Evolutionary conservation across 2,113 vertebrate species (phyloP).

Genomic region (Thalassarche chlororhynchos): DNA sequence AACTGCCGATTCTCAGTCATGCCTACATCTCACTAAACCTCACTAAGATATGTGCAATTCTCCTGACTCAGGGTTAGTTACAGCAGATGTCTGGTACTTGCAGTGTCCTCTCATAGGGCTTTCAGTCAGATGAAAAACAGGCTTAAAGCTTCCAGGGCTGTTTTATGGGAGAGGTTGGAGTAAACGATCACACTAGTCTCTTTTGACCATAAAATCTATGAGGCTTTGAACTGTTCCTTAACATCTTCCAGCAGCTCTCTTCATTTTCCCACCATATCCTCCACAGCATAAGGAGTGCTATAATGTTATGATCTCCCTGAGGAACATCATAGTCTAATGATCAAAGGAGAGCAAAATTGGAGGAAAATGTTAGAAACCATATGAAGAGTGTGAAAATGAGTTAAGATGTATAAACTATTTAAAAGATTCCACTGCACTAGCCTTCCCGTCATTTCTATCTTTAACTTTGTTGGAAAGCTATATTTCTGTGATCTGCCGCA

Average conservation of each 20-base stretch:
- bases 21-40: background rate
- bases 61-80: background rate
- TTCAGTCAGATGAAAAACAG: background rate
- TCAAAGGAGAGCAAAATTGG: background rate
- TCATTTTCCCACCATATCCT: background rate
- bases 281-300: background rate
- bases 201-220: background rate
- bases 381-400: background rate
- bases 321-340: background rate
- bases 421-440: background rate
- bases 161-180: background rate
- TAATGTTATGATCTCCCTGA: background rate
- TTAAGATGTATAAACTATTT: background rate
- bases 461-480: background rate
- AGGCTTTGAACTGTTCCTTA: constrained; percentile 1
- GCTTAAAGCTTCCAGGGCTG: background rate
- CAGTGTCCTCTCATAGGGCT: background rate
- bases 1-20: background rate
- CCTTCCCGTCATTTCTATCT: background rate
- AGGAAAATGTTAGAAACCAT: background rate
- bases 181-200: background rate
- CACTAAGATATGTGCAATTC: background rate
- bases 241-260: background rate
- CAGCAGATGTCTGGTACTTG: rapidly evolving
- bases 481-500: background rate